These are phyloP conservation scores for Penaeus monodon DNA, from an alignment of 2,888 invertebrate species.

Conservation along the genomic window DNA sequence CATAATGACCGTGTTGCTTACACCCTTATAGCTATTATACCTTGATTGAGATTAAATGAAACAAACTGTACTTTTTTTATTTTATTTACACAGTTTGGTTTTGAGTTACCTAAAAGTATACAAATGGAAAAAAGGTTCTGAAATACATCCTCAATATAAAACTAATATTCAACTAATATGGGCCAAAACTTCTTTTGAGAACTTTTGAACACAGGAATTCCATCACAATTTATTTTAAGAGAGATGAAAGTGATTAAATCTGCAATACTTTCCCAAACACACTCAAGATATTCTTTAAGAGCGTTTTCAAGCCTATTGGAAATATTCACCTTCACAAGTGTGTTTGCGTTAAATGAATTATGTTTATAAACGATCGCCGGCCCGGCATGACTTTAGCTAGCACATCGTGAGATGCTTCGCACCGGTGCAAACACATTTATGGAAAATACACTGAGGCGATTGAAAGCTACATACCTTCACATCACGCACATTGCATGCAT, in stretches of 20 bases:
- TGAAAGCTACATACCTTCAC: too few relatives aligned
- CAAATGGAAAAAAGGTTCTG: slow-evolving; percentile 12
- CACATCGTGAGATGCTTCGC: too few relatives aligned
- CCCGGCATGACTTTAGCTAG: too few relatives aligned
- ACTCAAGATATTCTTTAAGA: slow-evolving; percentile 2
- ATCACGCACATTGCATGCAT: too few relatives aligned
- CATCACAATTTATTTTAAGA: slow-evolving; percentile 15
- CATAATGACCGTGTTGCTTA: slow-evolving; percentile 1
- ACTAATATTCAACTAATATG: too few relatives aligned
- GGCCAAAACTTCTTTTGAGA: slow-evolving; percentile 26
- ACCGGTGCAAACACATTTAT: too few relatives aligned
- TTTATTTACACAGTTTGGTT: neutral
- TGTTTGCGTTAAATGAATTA: too few relatives aligned
- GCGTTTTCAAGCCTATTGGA: slow-evolving; percentile 1
- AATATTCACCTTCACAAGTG: slow-evolving; percentile 12
- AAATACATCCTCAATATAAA: neutral
- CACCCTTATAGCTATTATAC: slow-evolving; percentile 20
- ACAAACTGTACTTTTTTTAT: neutral
- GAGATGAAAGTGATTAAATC: neutral
- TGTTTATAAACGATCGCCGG: too few relatives aligned
- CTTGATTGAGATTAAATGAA: slow-evolving; percentile 10
- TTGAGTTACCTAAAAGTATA: slow-evolving; percentile 14
- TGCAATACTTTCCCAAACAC: neutral
- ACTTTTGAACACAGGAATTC: slow-evolving; percentile 18
- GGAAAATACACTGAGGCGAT: too few relatives aligned